A percentile compares a stretch with the other conserved stretches of the same genome.
Conservation (phyloP, 2,797 vertebrate genomes). For the Acestrorhynchus altus region DNA sequence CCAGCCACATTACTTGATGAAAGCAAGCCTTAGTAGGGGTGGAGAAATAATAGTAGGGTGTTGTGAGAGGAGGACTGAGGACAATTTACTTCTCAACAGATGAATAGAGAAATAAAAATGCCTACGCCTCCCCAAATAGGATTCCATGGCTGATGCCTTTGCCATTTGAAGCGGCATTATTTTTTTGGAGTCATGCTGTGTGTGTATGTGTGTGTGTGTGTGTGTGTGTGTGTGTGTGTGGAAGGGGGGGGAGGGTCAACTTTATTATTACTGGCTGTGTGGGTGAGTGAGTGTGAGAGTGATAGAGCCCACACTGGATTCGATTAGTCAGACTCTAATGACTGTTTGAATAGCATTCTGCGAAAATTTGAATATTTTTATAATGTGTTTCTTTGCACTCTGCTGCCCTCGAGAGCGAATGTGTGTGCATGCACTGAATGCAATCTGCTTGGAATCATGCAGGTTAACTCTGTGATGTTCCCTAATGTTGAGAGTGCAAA, state of each 20-base stretch:
- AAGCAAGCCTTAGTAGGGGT: constrained; percentile 41
- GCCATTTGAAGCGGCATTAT: constrained; percentile 65
- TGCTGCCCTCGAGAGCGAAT: constrained; percentile 54
- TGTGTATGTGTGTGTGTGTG: constrained; percentile 50
- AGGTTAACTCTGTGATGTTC: background rate
- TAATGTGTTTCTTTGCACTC: constrained; percentile 70
- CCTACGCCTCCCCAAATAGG: constrained; percentile 47
- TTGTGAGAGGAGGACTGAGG: constrained; percentile 30
- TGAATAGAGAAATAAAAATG: constrained; percentile 56
- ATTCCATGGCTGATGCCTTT: constrained; percentile 51
- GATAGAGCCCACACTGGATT: constrained; percentile 64
- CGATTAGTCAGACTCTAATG: constrained; percentile 71
- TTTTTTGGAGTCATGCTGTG: constrained; percentile 56
- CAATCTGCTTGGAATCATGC: background rate
- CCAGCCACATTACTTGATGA: constrained; percentile 50
- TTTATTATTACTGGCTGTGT: constrained; percentile 62
- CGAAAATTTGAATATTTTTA: constrained; percentile 60
- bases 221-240: constrained; percentile 49
- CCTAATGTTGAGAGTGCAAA: background rate
- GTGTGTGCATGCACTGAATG: constrained; percentile 1
- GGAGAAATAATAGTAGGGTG: constrained; percentile 37
- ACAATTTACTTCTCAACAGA: constrained; percentile 48
- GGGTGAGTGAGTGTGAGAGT: constrained; percentile 54
- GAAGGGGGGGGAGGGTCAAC: constrained; percentile 29
- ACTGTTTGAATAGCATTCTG: constrained; percentile 70